Base-by-base conservation (phyloP, 2,797 vertebrate species). In the Salarias fasciatus region DNA sequence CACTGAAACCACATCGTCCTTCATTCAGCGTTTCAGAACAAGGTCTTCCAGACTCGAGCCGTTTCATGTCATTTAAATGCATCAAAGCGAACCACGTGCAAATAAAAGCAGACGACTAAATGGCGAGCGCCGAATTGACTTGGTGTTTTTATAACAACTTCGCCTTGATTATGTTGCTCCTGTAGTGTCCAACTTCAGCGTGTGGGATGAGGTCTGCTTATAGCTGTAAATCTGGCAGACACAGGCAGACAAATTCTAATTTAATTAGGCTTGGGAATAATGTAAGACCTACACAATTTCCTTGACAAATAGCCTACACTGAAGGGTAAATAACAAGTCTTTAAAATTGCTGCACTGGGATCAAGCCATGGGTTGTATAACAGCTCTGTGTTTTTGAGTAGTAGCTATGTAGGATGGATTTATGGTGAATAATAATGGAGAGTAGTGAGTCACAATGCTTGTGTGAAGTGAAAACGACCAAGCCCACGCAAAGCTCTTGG, bases 401-500 rank as follows among this genome's bases (percentile, higher is more conserved):
- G 62, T 56, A 74, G 74, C 75, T 57, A 57, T 82, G 85, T 83
- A 87, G 80, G 78, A 77, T 77, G 79, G 80, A 89, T 89, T 84
- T 84, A 80, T 80, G 85, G 75, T 73, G 83, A 86, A 87, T 82
- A 77, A 88, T 80, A 85, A 89, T 82, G 70, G 69, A 69, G 77
- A 79, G 73, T 54, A 82, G 85, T 85, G 85, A 89, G 68, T 86
- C 82, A 88, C 72, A 79, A 72, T 64, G 41, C 73, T 76, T 74
- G 74, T 85, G 72, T 79, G 77, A 86, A 86, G 86, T 80, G 71
- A 88, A 86, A 84, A 85, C 67, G 63, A 67, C 72, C 58, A 70
- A 77, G 66, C 87, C 90, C 86, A 89, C 84, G 77, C 88, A 86
- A 73, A 80, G 82, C 78, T 88, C 80, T 86, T 41, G 66, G 53